Evolutionary conservation across 2,113 vertebrate genomes (phyloP).

Genomic region (Elanoides forficatus): DNA sequence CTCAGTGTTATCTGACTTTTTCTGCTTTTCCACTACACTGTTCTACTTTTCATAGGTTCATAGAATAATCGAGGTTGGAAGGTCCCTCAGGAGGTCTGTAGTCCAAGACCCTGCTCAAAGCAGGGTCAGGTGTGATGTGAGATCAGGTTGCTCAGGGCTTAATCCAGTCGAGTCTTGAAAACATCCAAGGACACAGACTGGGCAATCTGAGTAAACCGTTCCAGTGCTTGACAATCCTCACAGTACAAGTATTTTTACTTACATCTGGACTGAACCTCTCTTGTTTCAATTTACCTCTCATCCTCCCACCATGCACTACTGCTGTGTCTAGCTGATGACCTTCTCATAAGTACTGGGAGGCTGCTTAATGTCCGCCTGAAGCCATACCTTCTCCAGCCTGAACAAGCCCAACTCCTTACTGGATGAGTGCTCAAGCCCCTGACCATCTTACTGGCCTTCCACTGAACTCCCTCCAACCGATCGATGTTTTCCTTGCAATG

Average conservation of each 20-base stretch:
- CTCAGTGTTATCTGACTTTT: background rate
- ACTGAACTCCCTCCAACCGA: background rate
- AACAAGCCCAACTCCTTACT: background rate
- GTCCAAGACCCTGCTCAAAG: background rate
- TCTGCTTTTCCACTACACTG: background rate
- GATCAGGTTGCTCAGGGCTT: background rate
- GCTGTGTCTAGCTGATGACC: background rate
- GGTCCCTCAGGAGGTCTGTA: accelerated
- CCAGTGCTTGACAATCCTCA: background rate
- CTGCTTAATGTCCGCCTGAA: background rate
- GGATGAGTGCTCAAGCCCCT: background rate
- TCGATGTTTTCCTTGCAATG: background rate
- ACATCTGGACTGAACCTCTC: background rate
- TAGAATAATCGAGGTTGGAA: background rate
- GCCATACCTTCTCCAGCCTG: background rate
- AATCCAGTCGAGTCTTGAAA: background rate
- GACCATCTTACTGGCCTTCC: background rate
- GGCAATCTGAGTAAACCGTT: background rate
- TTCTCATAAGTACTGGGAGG: background rate
- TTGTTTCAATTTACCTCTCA: background rate
- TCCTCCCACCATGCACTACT: background rate
- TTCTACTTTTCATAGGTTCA: background rate
- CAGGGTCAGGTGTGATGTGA: background rate
- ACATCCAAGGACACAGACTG: background rate
- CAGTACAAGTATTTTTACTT: background rate